A percentile compares a stretch with the other conserved stretches of the same genome.
These are phyloP conservation scores for Myanophis thanlyinensis DNA, from an alignment of 2,113 vertebrate genomes.

Conservation along the genomic window DNA sequence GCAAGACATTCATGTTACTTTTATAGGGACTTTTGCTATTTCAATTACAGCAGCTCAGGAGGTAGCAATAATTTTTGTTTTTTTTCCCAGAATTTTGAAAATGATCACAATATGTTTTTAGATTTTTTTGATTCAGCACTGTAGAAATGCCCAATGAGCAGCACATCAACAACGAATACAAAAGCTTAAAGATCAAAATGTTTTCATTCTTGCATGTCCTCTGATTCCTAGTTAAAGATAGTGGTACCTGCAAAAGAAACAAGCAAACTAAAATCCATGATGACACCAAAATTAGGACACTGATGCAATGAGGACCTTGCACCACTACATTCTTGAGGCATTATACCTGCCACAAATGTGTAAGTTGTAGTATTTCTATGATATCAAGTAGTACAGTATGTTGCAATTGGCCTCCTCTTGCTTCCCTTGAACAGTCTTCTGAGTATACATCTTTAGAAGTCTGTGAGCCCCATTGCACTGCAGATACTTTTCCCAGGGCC, in stretches of 20 bases:
- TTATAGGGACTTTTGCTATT: background rate
- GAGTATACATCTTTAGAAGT: background rate
- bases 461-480: background rate
- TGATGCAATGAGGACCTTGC: background rate
- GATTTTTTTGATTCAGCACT: background rate
- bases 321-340: background rate
- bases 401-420: background rate
- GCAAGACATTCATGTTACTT: background rate
- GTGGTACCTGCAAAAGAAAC: background rate
- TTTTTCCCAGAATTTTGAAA: background rate
- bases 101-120: background rate
- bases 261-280: too few relatives aligned
- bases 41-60: background rate
- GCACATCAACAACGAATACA: background rate
- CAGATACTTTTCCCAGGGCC: background rate
- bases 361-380: background rate
- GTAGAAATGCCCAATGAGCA: background rate
- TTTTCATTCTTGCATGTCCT: background rate
- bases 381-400: background rate
- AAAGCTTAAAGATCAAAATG: background rate
- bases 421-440: background rate
- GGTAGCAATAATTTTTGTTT: background rate
- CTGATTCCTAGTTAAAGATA: background rate
- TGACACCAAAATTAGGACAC: background rate
- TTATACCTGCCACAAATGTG: background rate